These are phyloP conservation scores for Gymnarchus niloticus DNA, from an alignment of 2,113 vertebrate genomes.

Conservation along the genomic window DNA sequence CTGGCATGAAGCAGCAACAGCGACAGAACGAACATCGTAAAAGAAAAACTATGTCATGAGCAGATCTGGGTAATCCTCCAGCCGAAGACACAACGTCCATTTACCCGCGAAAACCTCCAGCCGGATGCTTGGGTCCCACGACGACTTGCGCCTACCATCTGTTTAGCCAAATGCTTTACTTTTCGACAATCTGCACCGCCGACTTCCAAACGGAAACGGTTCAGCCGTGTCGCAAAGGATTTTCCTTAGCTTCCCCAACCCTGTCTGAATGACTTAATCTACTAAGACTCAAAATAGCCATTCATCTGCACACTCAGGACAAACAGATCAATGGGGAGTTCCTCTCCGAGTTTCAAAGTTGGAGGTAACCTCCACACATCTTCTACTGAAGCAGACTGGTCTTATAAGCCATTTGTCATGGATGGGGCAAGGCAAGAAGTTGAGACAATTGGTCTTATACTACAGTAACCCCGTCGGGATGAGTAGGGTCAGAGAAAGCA, in stretches of 20 bases:
- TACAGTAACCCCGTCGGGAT: no score
- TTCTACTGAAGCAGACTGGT: neutral
- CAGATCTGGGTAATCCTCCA: conserved; percentile 14
- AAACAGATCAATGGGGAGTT: neutral
- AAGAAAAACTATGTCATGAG: conserved; percentile 13
- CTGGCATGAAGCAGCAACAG: neutral
- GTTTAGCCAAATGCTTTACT: conserved; percentile 5
- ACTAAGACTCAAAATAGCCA: neutral
- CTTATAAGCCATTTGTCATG: neutral
- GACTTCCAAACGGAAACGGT: neutral
- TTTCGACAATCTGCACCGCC: neutral
- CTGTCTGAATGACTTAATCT: neutral
- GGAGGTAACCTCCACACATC: neutral
- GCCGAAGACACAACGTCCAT: neutral
- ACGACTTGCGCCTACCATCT: conserved; percentile 22
- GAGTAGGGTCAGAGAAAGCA: neutral
- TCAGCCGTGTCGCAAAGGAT: neutral
- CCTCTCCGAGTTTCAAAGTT: neutral
- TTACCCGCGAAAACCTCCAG: neutral
- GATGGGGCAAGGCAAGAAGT: neutral
- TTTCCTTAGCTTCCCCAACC: neutral
- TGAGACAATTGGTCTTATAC: neutral
- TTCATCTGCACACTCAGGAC: neutral
- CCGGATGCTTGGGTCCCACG: neutral
- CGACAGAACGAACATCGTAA: neutral